Percentiles rank a stretch among this genome's conserved stretches.
phyloP scores from a whole-genome alignment of 2,888 invertebrate genomes.

The Chloroclystis v-ata region DNA sequence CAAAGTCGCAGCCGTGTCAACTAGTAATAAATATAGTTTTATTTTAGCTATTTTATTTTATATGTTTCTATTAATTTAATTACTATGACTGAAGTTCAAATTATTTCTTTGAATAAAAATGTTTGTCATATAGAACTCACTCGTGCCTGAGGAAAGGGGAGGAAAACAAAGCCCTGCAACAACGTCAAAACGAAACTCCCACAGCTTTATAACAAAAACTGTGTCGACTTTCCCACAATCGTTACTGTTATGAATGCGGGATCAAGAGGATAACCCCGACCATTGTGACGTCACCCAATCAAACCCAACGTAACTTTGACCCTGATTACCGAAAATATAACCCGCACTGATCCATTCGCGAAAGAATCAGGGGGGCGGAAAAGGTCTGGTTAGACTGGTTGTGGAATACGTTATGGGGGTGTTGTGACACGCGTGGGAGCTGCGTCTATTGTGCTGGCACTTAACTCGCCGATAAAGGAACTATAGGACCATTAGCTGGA shows the following conservation, averaged over 20 bases:
- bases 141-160: slow-evolving; percentile 19
- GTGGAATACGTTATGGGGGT: slow-evolving; percentile 50
- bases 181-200: slow-evolving; percentile 70
- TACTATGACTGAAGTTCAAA: no score
- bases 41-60: no score
- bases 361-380: slow-evolving; percentile 30
- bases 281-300: slow-evolving; percentile 49
- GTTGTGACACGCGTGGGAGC: slow-evolving; percentile 77
- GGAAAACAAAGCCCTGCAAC: slow-evolving; percentile 46
- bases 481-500: slow-evolving; percentile 71
- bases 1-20: no score
- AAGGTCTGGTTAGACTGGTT: slow-evolving; percentile 42
- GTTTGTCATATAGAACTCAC: neutral
- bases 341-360: slow-evolving; percentile 3
- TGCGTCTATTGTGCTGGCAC: slow-evolving; percentile 68
- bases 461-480: slow-evolving; percentile 75
- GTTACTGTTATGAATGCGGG: slow-evolving; percentile 58
- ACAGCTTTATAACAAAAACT: slow-evolving; percentile 72
- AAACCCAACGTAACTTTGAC: slow-evolving; percentile 44
- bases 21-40: no score
- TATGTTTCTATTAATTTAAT: no score
- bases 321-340: slow-evolving; percentile 20
- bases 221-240: slow-evolving; percentile 73
- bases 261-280: slow-evolving; percentile 60
- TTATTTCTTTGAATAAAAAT: no score